Conservation (phyloP, 2,888 invertebrate species). For the Leucophenga montana region DNA sequence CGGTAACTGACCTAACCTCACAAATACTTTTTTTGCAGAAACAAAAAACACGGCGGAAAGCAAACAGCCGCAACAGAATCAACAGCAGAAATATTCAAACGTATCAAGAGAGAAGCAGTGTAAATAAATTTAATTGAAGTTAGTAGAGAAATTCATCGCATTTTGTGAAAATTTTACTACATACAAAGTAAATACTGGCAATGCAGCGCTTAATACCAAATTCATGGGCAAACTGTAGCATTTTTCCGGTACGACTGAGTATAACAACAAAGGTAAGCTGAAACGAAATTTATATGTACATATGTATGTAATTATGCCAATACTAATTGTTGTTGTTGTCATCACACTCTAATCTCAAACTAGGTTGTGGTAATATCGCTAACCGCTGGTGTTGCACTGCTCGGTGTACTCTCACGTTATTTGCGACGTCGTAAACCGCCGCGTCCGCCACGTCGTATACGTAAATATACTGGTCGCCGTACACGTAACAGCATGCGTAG, state of each 20-base stretch:
- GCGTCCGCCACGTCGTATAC: slow-evolving; percentile 77
- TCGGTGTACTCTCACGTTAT: slow-evolving; percentile 87
- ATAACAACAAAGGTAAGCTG: slow-evolving; percentile 70
- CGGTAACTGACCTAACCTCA: neutral
- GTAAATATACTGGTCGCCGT: slow-evolving; percentile 76
- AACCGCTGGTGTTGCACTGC: slow-evolving; percentile 82
- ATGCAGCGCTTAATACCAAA: slow-evolving; percentile 62
- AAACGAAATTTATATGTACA: no score
- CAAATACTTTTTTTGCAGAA: neutral
- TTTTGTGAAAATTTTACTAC: neutral
- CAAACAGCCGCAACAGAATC: neutral
- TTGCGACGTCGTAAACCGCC: slow-evolving; percentile 81
- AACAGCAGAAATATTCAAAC: neutral
- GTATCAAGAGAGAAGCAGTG: neutral
- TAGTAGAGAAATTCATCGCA: no score
- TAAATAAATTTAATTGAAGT: neutral
- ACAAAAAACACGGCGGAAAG: no score
- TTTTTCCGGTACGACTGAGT: slow-evolving; percentile 69
- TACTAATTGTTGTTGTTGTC: neutral
- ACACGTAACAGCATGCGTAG: slow-evolving; percentile 78
- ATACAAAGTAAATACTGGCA: no score
- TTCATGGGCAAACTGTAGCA: slow-evolving; percentile 59
- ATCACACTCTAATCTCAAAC: neutral
- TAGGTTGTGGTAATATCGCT: slow-evolving; percentile 74
- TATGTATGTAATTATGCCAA: neutral